A percentile compares a stretch with the other conserved stretches of the same genome.
Conservation (phyloP, 2,888 invertebrate genomes). For the Brachypalpus laphriformis region DNA sequence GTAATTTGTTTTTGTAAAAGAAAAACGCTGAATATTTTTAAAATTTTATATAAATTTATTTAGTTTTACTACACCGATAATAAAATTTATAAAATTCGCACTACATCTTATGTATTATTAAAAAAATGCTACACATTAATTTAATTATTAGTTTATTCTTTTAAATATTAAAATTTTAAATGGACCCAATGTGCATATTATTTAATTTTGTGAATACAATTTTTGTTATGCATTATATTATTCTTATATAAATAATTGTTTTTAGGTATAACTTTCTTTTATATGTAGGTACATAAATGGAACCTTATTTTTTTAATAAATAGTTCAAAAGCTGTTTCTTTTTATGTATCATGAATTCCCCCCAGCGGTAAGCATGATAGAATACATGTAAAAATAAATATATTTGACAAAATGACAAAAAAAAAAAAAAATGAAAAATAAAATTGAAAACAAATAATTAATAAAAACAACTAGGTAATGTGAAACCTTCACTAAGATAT, state of each 20-base stretch:
- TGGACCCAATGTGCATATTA: slow-evolving; percentile 74
- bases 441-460: too few species aligned
- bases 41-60: slow-evolving; percentile 6
- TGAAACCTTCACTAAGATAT: too few species aligned
- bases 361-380: not conserved
- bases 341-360: not conserved
- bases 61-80: slow-evolving; percentile 69
- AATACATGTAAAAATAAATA: too few species aligned
- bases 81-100: slow-evolving; percentile 71
- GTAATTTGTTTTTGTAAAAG: slow-evolving; percentile 9
- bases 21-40: slow-evolving; percentile 27
- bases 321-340: not conserved
- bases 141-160: slow-evolving; percentile 7
- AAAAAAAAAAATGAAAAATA: not conserved
- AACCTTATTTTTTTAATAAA: slow-evolving; percentile 13
- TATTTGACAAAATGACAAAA: not conserved
- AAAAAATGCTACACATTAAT: slow-evolving; percentile 71
- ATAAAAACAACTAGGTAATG: too few species aligned
- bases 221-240: slow-evolving; percentile 28
- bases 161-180: slow-evolving; percentile 64
- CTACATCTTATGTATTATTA: slow-evolving; percentile 50
- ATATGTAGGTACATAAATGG: not conserved
- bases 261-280: not conserved
- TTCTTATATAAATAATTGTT: not conserved
- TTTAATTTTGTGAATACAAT: slow-evolving; percentile 49